Evolutionary conservation across 2,113 vertebrate species (phyloP).

Genomic region (Xenopus laevis): DNA sequence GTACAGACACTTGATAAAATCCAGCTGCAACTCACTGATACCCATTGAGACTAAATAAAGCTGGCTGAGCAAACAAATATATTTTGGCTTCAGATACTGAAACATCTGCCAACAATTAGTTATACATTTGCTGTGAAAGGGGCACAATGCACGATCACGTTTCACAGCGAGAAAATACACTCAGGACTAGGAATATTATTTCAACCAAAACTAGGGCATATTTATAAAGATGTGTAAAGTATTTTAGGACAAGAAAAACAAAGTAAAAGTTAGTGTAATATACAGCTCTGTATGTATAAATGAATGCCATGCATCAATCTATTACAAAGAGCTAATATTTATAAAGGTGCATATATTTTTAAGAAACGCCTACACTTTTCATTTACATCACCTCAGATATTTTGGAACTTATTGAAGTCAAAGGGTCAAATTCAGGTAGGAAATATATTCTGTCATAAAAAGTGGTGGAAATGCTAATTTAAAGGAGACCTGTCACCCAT

Average conservation of each 20-base stretch:
- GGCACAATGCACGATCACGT: constrained; percentile 64
- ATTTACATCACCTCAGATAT: too few species aligned
- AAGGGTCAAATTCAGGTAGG: too few species aligned
- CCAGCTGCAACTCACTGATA: constrained; percentile 77
- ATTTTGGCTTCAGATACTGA: constrained; percentile 64
- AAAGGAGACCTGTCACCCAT: too few species aligned
- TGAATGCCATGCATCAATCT: too few species aligned
- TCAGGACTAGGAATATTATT: constrained; percentile 66
- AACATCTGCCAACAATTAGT: constrained; percentile 90
- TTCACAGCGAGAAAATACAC: constrained; percentile 86
- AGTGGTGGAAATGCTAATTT: too few species aligned
- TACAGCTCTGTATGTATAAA: too few species aligned
- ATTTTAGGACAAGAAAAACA: neutral
- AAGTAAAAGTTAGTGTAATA: too few species aligned
- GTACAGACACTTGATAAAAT: constrained; percentile 77
- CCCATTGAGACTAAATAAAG: constrained; percentile 80
- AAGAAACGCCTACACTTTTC: too few species aligned
- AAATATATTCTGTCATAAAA: too few species aligned
- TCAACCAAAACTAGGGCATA: constrained; percentile 40
- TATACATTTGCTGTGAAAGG: constrained; percentile 67
- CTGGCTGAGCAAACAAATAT: constrained; percentile 91
- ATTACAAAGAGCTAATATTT: too few species aligned
- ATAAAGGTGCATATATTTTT: too few species aligned
- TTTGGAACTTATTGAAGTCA: too few species aligned
- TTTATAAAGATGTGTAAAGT: neutral